Base-by-base conservation (phyloP, 2,113 vertebrate species). In the Protobothrops mucrosquamatus region DNA sequence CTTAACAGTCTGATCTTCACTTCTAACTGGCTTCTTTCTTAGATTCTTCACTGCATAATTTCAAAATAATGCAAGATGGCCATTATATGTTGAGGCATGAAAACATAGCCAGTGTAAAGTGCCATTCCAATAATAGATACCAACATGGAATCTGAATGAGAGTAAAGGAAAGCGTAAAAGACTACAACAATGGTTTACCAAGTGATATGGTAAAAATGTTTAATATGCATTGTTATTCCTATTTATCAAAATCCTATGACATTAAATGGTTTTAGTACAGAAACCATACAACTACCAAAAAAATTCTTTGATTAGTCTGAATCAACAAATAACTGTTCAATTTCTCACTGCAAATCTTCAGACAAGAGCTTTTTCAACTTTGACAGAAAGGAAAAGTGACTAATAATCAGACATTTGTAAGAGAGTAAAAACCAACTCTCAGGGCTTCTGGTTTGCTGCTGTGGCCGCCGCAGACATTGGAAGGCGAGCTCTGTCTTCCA, bases 31-130 rank as follows among this genome's bases (percentile, higher is more conserved):
- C 88, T 88, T 61, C 93, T 89, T 93, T 46, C 94, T 52, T 20
- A 89, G 0, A 8, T 89, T 96, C 95, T 69, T 93, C 98, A 99
- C 18, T 99, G 98, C 93, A 99, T 98, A 52, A 99, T 97, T 96
- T 99, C 98, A 59, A 99, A 99, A 98, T 99, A 99, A 97, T 99
- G 98, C 95, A 99, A 95, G 95, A 99, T 99, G 0, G 99, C 99
- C 99, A 99, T 99, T 97, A 99, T 99, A 98, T 99, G 99, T 97
- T 99, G 99, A 55, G 99, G 99, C 99, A 99, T 99, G 97, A 99
- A 99, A 95, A 99, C 98, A 4, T 99, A 99, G 26, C 99, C 99
- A 0, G 99, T 99, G 98, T 99, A 99, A 24, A 99, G 95, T 0
- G 98, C 99, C 99, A 99, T 99, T 91, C 98, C 99, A 69, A 99